Evolutionary conservation across 2,888 invertebrate genomes (phyloP), one percentile per base, ranked within the genome.

Genomic region (Cataglyphis altisquamis): DNA sequence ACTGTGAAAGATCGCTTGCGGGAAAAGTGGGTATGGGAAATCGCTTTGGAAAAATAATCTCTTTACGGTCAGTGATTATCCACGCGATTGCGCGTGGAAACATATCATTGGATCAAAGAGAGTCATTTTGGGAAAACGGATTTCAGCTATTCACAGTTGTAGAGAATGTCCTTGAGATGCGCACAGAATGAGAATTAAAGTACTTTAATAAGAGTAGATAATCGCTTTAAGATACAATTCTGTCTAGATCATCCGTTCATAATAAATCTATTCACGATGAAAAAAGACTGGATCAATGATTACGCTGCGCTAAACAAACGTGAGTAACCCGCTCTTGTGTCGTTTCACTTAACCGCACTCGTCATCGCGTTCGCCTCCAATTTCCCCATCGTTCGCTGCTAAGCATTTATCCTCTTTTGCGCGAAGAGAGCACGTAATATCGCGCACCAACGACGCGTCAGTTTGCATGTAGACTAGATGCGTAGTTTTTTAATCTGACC

Each of bases 401-500:
- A 32, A 52, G 8, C 25, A 36, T 55, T 39, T 25, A n/a, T 55
- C 68, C 32, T 70, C 15, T 29, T 32, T 39, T 41, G 5, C 36
- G 12, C 60, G 72, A 68, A 15, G 66, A 25, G 41, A 67, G 32
- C 68, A 29, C 70, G 41, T 18, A 52, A 72, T 48, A 48, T 48
- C n/a, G 25, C 70, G 62, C 78, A 29, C 12, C 60, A 45, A 64
- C 66, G 29, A 48, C 63, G 64, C 73, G 84, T 60, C 74, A 82
- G 45, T 83, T 89, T 87, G 86, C 89, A 90, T 86, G 84, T 88
- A 87, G 91, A 90, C 90, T 91, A 91, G 90, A 90, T 86, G 85
- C 89, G 82, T 84, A 73, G 82, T 57, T 68, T 29, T 39, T 67
- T 68, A 41, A 77, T 52, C 68, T 77, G 68, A 72, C 10, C 36